Conservation (phyloP, 2,797 vertebrate genomes). For the Aselliscus stoliczkanus region DNA sequence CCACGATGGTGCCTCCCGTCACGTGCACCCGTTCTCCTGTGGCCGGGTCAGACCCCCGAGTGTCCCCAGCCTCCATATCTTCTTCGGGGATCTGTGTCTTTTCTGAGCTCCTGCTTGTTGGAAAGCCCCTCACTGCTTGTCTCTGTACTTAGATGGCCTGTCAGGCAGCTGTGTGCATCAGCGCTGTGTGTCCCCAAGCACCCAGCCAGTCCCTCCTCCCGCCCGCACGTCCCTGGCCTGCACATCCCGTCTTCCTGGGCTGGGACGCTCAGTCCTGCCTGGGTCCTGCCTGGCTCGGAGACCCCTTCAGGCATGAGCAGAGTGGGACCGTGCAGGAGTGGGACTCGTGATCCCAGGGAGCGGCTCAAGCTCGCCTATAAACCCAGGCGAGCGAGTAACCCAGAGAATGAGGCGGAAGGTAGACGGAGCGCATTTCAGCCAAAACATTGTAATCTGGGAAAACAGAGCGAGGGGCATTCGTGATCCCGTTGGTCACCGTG, state of each 20-base stretch:
- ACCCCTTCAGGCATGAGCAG: background rate
- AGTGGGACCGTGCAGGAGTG: background rate
- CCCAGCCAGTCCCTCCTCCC: background rate
- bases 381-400: background rate
- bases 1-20: rapidly evolving
- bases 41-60: background rate
- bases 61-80: background rate
- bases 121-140: background rate
- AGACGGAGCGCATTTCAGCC: background rate
- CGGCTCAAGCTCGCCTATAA: background rate
- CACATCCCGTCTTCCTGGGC: background rate
- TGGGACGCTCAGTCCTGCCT: background rate
- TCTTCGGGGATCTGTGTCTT: background rate
- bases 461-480: background rate
- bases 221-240: background rate
- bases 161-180: background rate
- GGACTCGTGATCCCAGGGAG: background rate
- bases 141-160: background rate
- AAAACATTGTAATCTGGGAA: background rate
- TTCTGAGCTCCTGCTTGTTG: background rate
- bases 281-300: background rate
- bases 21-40: background rate
- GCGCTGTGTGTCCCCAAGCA: background rate
- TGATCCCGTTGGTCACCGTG: background rate
- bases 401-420: background rate